These are phyloP conservation scores for Andrena flavipes DNA, from an alignment of 2,888 invertebrate species.

Conservation along the genomic window DNA sequence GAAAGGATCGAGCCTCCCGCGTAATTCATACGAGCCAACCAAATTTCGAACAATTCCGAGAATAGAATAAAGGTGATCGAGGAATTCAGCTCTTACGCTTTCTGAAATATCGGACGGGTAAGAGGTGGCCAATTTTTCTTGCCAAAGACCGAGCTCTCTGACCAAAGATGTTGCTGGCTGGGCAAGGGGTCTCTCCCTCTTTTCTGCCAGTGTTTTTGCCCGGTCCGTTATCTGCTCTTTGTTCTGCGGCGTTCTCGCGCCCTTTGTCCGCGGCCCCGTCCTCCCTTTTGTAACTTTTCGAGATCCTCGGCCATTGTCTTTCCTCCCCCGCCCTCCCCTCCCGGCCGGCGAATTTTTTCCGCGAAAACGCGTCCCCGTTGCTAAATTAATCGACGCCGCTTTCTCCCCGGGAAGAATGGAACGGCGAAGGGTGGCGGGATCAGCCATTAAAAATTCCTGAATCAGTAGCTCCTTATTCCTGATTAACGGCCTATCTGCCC, in stretches of 20 bases:
- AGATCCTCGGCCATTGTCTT: conserved; percentile 70
- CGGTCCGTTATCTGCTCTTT: conserved; percentile 81
- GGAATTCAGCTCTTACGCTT: not conserved
- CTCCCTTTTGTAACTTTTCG: conserved; percentile 74
- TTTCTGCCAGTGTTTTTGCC: conserved; percentile 77
- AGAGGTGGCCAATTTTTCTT: conserved; percentile 65
- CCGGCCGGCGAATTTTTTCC: conserved; percentile 50
- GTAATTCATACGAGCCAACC: not conserved
- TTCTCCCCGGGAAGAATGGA: conserved; percentile 51
- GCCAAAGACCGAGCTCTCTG: conserved; percentile 49
- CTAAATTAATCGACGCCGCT: conserved; percentile 76
- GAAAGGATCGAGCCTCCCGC: not conserved
- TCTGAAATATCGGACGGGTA: conserved; percentile 29
- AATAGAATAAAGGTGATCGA: too few species aligned
- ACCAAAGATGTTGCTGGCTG: conserved; percentile 37
- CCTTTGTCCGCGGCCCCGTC: conserved; percentile 74
- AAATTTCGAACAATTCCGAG: not conserved
- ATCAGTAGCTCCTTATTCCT: conserved; percentile 70
- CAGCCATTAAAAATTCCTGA: conserved; percentile 78
- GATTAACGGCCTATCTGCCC: conserved; percentile 75
- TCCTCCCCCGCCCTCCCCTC: not conserved
- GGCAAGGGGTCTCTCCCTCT: conserved; percentile 38
- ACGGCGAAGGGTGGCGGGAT: conserved; percentile 41
- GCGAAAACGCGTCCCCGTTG: conserved; percentile 65
- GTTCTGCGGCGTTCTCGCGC: conserved; percentile 78